Evolutionary conservation across 92 coral and sea anemone species (phyloP), one percentile per base, ranked within the genome.

Genomic region (Phenganax subtilis): DNA sequence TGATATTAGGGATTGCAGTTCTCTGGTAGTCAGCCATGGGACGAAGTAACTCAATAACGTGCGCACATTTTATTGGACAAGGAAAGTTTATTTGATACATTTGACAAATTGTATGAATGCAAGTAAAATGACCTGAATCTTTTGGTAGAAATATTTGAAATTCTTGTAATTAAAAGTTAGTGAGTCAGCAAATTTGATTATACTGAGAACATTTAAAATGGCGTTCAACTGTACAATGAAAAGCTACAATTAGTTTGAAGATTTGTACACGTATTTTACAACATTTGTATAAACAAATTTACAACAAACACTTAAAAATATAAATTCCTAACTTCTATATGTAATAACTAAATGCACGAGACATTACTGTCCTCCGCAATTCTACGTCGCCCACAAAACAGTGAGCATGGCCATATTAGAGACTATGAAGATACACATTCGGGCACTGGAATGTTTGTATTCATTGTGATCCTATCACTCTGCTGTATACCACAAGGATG

Each of bases 251-350:
- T 51, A 51, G 51, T 51, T 54, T 29, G 37, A 73, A 53, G 16
- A 51, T 79, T 64, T 79, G 3, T 79, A 79, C 83, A 79, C 67
- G 69, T 79, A 79, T 79, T 69, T 79, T 79, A 79, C 74, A 79
- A 59, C 52, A 65, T 63, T 63, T 17, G 83, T 79, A 63, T 64
- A 54, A 65, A 79, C 83, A 79, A 63, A 79, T 79, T 79, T 79
- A 79, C 83, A 79, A 73, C 69, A 52, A 78, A 79, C 52, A 65
- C 73, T 62, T 54, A 14, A 63, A 65, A 63, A 79, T 73, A 37
- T 37, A 68, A 68, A 30, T 68, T 54, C 73, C 73, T 68, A 68
- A 68, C 70, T 64, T 37, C 47, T 37, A 37, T 73, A 20, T 58
- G 25, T 20, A 20, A n/a, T 15, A 75, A 75, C 81, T 57, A 57